phyloP scores from a whole-genome alignment of 2,888 invertebrate genomes.

The Ochropacha duplaris region DNA sequence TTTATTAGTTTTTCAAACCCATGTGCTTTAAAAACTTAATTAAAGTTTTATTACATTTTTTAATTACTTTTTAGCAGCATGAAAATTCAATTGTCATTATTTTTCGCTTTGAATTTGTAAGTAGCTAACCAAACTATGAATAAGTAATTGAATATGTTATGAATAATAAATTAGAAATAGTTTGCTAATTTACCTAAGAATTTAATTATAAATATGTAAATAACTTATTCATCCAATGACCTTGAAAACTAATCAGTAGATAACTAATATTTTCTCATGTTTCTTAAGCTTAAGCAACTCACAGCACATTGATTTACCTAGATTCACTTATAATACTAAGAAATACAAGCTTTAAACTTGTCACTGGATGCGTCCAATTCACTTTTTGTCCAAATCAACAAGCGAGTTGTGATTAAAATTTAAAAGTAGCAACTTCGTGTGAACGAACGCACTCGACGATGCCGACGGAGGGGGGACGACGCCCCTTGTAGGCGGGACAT shows the following conservation, averaged over 20 bases:
- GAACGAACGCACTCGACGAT: constrained; percentile 67
- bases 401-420: constrained; percentile 76
- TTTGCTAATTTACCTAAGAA: too few species aligned
- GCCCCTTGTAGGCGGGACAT: constrained; percentile 79
- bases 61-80: too few species aligned
- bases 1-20: too few species aligned
- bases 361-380: constrained; percentile 56
- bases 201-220: not conserved
- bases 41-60: too few species aligned
- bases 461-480: constrained; percentile 70
- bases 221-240: not conserved
- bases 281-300: not conserved
- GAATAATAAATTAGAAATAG: too few species aligned
- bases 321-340: constrained; percentile 11
- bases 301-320: not conserved
- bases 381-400: constrained; percentile 73
- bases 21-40: too few species aligned
- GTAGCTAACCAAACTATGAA: too few species aligned
- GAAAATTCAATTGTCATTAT: too few species aligned
- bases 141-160: too few species aligned
- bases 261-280: not conserved
- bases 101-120: too few species aligned
- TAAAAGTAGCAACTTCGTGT: constrained; percentile 73
- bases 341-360: constrained; percentile 48
- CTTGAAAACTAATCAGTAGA: not conserved